Percentiles rank a stretch among this genome's conserved stretches.
phyloP scores from a whole-genome alignment of 2,113 vertebrate species.

The Gnathonemus longibarbis region DNA sequence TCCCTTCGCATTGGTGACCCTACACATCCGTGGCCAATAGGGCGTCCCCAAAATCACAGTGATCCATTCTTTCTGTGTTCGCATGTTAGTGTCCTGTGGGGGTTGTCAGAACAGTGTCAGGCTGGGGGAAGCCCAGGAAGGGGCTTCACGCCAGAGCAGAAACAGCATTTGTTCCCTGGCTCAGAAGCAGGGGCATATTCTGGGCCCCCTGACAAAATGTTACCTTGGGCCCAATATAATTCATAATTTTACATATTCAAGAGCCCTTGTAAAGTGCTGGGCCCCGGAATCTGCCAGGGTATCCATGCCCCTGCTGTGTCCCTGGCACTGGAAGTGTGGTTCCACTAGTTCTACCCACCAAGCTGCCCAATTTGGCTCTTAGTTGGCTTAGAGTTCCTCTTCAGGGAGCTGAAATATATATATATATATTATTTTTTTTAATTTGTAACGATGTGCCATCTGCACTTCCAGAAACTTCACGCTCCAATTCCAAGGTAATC shows the following conservation, averaged over 20 bases:
- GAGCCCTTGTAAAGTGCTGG: neutral
- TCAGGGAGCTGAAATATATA: neutral
- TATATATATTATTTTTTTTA: neutral
- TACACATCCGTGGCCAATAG: neutral
- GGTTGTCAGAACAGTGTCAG: neutral
- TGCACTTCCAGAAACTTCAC: neutral
- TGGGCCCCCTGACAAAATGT: neutral
- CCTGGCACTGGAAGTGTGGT: neutral
- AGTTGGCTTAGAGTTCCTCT: neutral
- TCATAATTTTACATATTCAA: neutral
- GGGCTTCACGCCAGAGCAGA: neutral
- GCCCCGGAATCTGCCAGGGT: neutral
- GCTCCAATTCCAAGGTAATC: neutral
- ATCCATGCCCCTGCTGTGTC: neutral
- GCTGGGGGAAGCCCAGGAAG: neutral
- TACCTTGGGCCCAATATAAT: neutral
- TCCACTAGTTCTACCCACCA: neutral
- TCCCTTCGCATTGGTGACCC: neutral
- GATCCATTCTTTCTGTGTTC: neutral
- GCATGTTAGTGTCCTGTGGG: too few relatives aligned
- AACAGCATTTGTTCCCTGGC: neutral
- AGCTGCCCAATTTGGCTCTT: neutral
- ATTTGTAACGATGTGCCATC: neutral
- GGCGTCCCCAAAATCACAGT: neutral
- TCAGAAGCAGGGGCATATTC: neutral